These are phyloP conservation scores for Labroides dimidiatus DNA, from an alignment of 2,797 vertebrate genomes.

Conservation along the genomic window DNA sequence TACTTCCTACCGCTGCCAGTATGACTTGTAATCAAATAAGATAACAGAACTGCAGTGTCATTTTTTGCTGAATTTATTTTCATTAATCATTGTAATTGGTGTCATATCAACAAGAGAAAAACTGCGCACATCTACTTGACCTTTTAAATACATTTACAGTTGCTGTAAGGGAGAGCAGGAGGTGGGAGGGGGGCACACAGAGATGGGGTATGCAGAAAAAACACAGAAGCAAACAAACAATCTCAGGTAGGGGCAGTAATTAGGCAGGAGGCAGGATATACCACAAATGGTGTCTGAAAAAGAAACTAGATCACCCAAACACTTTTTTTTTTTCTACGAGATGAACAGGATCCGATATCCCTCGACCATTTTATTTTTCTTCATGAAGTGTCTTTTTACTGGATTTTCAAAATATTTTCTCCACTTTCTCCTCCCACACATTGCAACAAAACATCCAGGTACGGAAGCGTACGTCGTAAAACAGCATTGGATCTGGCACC, in stretches of 20 bases:
- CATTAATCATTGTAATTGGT: conserved; percentile 83
- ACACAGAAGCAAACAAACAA: conserved; percentile 87
- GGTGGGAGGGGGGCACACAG: conserved; percentile 57
- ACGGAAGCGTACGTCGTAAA: conserved; percentile 62
- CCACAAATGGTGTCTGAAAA: conserved; percentile 82
- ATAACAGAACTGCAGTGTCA: conserved; percentile 32
- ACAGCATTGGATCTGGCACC: conserved; percentile 71
- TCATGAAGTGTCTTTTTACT: conserved; percentile 55
- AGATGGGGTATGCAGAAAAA: conserved; percentile 81
- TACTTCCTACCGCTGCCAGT: background rate
- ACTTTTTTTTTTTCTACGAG: conserved; percentile 75
- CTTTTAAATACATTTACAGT: conserved; percentile 88
- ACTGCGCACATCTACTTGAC: conserved; percentile 88
- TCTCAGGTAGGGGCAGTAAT: conserved; percentile 73
- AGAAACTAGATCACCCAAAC: conserved; percentile 75
- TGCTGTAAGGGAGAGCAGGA: conserved; percentile 76
- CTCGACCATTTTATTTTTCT: conserved; percentile 55
- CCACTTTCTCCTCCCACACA: conserved; percentile 60
- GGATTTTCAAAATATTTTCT: conserved; percentile 45
- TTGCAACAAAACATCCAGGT: conserved; percentile 78
- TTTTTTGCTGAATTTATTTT: conserved; percentile 83
- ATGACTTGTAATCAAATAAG: conserved; percentile 16
- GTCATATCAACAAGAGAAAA: conserved; percentile 87
- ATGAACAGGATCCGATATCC: conserved; percentile 62
- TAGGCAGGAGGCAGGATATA: conserved; percentile 71